phyloP scores from a whole-genome alignment of 2,113 vertebrate genomes.

The Saccopteryx leptura region DNA sequence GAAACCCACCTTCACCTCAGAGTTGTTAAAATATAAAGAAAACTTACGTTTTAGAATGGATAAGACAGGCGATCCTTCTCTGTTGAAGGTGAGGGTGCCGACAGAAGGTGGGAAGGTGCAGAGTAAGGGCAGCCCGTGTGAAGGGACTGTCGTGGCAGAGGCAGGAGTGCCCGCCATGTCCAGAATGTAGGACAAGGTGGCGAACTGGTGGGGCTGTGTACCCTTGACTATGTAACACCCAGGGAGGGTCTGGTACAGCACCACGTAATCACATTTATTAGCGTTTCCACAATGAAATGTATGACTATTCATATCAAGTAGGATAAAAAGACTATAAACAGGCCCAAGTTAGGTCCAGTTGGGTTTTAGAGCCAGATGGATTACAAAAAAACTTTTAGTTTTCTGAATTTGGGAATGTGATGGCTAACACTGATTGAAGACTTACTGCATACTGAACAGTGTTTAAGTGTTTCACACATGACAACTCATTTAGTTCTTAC shows the following conservation, averaged over 20 bases:
- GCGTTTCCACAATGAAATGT: neutral
- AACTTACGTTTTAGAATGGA: slow-evolving; percentile 9
- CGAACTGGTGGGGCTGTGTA: neutral
- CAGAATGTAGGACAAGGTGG: neutral
- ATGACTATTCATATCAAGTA: slow-evolving; percentile 8
- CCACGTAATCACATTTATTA: neutral
- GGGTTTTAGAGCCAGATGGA: neutral
- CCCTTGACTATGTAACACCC: neutral
- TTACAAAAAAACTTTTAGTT: slow-evolving; percentile 20
- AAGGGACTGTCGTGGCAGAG: neutral
- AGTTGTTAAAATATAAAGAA: slow-evolving; percentile 41
- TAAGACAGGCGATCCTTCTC: neutral
- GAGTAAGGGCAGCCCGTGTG: neutral
- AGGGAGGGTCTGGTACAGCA: neutral
- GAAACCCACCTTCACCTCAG: neutral
- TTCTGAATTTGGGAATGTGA: slow-evolving; percentile 33
- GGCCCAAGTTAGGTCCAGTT: neutral
- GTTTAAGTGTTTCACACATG: neutral
- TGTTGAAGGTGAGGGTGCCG: neutral
- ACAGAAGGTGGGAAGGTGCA: neutral
- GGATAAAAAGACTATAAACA: slow-evolving; percentile 11
- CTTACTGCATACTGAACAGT: neutral
- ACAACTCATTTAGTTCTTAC: neutral
- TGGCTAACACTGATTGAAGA: neutral
- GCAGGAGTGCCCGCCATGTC: neutral